Evolutionary conservation across 2,888 invertebrate genomes (phyloP).

Genomic region (Cheilosia variabilis): DNA sequence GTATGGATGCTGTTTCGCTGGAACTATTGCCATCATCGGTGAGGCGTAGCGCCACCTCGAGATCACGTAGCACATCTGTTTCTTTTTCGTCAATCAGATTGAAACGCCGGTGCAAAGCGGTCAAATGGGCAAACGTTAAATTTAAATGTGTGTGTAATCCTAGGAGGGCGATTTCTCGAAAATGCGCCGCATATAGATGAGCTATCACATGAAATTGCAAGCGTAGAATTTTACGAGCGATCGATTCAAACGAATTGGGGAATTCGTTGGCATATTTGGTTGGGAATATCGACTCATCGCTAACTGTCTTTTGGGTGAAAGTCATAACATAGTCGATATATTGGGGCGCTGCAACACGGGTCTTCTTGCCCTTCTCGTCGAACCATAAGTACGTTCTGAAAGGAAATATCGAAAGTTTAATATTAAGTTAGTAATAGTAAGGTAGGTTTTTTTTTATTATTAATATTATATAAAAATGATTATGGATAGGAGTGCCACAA

Average conservation of each 20-base stretch:
- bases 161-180: conserved; percentile 96
- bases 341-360: conserved; percentile 97
- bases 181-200: conserved; percentile 99
- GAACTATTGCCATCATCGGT: conserved; percentile 83
- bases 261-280: conserved; percentile 99
- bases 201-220: conserved; percentile 99
- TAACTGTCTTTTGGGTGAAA: conserved; percentile 97
- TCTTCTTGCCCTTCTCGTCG: conserved; percentile 99
- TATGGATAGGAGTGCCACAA: too few species aligned
- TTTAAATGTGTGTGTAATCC: conserved; percentile 98
- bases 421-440: background rate
- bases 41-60: conserved; percentile 92
- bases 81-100: conserved; percentile 97
- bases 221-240: conserved; percentile 97
- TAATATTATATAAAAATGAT: background rate
- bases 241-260: conserved; percentile 96
- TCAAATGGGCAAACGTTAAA: conserved; percentile 98
- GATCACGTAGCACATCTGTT: conserved; percentile 96
- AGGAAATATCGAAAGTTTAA: background rate
- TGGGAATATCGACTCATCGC: conserved; percentile 98
- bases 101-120: conserved; percentile 93
- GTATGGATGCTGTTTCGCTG: conserved; percentile 74
- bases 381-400: conserved; percentile 97
- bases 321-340: conserved; percentile 99
- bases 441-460: background rate